phyloP scores from a whole-genome alignment of 37 sponge, comb jelly and placozoan genomes.

The Aphrocallistes beatrix region DNA sequence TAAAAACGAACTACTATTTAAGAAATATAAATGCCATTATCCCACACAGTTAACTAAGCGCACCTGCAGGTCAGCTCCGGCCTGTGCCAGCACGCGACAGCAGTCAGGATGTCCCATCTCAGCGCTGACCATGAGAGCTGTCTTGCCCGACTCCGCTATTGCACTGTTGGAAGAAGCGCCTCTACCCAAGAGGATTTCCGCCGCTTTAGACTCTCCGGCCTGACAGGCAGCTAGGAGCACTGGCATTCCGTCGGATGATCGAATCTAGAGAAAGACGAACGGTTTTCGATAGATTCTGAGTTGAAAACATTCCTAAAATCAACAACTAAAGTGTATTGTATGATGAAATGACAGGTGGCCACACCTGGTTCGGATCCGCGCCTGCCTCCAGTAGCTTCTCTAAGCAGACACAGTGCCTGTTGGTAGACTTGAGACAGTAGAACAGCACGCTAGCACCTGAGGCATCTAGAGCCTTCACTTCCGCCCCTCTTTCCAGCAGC shows the following conservation, averaged over 20 bases:
- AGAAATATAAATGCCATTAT: too few relatives aligned
- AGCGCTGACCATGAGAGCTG: constrained; percentile 54
- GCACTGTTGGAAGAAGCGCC: constrained; percentile 71
- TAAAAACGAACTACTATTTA: too few relatives aligned
- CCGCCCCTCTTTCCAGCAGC: constrained; percentile 38
- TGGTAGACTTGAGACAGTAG: constrained; percentile 73
- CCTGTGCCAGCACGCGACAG: constrained; percentile 37
- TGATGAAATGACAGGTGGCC: too few relatives aligned
- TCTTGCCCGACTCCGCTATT: constrained; percentile 27
- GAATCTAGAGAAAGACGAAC: not conserved
- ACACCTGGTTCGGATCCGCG: constrained; percentile 55
- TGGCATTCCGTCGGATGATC: constrained; percentile 33
- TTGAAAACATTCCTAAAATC: too few relatives aligned
- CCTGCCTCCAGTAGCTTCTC: constrained; percentile 51
- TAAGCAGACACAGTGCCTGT: constrained; percentile 64
- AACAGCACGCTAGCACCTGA: constrained; percentile 45
- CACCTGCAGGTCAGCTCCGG: constrained; percentile 33
- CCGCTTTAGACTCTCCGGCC: constrained; percentile 33
- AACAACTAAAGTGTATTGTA: too few relatives aligned
- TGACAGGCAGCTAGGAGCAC: constrained; percentile 58
- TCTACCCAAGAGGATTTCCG: constrained; percentile 50
- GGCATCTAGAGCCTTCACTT: constrained; percentile 29
- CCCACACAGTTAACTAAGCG: too few relatives aligned
- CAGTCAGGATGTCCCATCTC: constrained; percentile 56
- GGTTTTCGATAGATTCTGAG: too few relatives aligned